These are phyloP conservation scores for Seira musarum DNA, from an alignment of 2,888 invertebrate species.

Conservation along the genomic window DNA sequence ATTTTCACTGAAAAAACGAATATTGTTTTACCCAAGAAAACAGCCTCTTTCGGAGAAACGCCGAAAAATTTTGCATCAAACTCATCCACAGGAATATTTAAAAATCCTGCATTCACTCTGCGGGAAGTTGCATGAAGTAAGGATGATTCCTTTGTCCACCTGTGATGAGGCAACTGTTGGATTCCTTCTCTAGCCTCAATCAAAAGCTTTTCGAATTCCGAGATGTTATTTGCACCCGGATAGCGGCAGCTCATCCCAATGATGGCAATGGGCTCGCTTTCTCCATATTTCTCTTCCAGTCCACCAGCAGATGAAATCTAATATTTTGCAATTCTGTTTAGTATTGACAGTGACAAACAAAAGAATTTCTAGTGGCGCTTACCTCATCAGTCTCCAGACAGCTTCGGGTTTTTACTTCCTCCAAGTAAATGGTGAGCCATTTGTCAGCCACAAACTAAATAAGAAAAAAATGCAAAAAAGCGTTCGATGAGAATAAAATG, in stretches of 20 bases:
- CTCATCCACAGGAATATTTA: slow-evolving; percentile 29
- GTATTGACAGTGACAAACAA: too few species aligned
- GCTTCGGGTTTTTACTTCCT: slow-evolving; percentile 10
- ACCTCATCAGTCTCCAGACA: not conserved
- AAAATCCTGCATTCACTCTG: slow-evolving; percentile 24
- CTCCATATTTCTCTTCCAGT: not conserved
- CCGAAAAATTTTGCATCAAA: too few species aligned
- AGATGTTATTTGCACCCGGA: slow-evolving; percentile 13
- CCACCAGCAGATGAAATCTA: too few species aligned
- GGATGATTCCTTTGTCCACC: not conserved
- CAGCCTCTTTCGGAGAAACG: too few species aligned
- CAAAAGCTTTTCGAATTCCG: slow-evolving; percentile 11
- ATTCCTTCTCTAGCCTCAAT: slow-evolving; percentile 25
- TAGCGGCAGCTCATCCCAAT: slow-evolving; percentile 25
- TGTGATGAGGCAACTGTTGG: not conserved
- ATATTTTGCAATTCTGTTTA: too few species aligned
- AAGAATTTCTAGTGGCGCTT: too few species aligned
- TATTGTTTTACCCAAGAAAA: too few species aligned
- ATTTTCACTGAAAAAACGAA: too few species aligned
- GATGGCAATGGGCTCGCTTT: slow-evolving; percentile 18
- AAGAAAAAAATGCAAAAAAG: slow-evolving; percentile 16
- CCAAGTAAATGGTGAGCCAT: slow-evolving; percentile 41
- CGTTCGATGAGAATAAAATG: not conserved
- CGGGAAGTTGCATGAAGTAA: not conserved
- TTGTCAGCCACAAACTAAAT: slow-evolving; percentile 32